Conservation (phyloP, 2,797 vertebrate genomes). For the Falco peregrinus region DNA sequence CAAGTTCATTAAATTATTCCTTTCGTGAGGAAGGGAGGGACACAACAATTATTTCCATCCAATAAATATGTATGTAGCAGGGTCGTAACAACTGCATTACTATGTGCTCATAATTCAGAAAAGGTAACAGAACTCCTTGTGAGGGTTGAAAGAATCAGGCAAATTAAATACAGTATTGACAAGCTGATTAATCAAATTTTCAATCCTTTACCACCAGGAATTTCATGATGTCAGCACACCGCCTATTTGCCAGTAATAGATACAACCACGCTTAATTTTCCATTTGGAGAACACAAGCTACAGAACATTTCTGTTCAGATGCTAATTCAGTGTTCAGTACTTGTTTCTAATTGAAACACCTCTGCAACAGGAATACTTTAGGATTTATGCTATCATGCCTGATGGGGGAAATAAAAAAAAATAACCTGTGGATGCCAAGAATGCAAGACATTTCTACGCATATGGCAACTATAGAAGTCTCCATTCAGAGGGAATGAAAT, state of each 20-base stretch:
- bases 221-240: background rate
- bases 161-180: background rate
- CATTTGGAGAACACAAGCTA: background rate
- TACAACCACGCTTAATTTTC: background rate
- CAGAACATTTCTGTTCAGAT: background rate
- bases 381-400: slow-evolving; percentile 29
- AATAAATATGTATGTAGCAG: background rate
- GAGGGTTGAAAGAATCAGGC: background rate
- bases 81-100: background rate
- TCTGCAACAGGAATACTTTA: slow-evolving; percentile 18
- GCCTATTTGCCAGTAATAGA: background rate
- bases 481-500: slow-evolving; percentile 67
- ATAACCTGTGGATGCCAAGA: slow-evolving; percentile 52
- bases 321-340: background rate
- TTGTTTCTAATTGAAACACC: slow-evolving; percentile 30
- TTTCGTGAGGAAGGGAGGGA: background rate
- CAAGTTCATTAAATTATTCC: background rate
- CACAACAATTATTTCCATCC: background rate
- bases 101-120: background rate
- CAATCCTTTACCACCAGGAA: background rate
- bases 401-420: slow-evolving; percentile 41
- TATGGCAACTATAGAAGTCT: slow-evolving; percentile 65
- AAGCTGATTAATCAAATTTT: background rate
- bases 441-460: slow-evolving; percentile 63
- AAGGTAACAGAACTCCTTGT: background rate